phyloP scores from a whole-genome alignment of 23 tunicate genomes.

The Phallusia fumigata region DNA sequence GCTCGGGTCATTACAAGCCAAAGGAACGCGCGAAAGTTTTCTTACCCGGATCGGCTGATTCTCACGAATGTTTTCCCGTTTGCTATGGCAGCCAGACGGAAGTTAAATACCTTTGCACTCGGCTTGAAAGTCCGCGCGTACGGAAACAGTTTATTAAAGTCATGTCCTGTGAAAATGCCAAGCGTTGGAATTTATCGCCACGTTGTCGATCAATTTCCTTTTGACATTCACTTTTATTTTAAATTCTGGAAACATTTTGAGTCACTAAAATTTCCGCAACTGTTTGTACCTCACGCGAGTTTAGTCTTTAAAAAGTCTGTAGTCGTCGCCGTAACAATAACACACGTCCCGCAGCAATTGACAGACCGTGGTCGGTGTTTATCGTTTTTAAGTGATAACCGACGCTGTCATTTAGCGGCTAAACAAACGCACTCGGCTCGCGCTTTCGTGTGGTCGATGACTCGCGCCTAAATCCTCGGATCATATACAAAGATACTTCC shows the following conservation, averaged over 20 bases:
- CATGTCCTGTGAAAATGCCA: no score
- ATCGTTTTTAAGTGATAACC: constrained; percentile 2
- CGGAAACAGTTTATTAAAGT: no score
- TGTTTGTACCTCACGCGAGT: no score
- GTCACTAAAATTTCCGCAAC: neutral
- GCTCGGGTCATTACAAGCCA: constrained; percentile 1
- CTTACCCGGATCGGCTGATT: neutral
- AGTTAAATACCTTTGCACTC: no score
- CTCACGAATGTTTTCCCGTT: constrained; percentile 6
- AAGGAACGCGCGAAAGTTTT: neutral
- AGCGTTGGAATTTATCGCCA: no score
- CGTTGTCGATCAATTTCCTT: no score
- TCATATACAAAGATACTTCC: neutral
- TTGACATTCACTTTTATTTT: no score
- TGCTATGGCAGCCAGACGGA: neutral
- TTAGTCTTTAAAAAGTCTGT: neutral
- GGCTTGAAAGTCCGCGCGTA: no score
- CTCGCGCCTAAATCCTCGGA: constrained; percentile 6
- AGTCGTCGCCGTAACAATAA: neutral
- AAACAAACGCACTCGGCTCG: neutral
- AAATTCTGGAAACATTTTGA: no score
- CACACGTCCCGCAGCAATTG: neutral
- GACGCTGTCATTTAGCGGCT: constrained; percentile 10
- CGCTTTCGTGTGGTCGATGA: constrained; percentile 16
- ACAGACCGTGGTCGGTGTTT: neutral